phyloP scores from a whole-genome alignment of 1,140 invertebrate genomes.

The Brachionus sp. region DNA sequence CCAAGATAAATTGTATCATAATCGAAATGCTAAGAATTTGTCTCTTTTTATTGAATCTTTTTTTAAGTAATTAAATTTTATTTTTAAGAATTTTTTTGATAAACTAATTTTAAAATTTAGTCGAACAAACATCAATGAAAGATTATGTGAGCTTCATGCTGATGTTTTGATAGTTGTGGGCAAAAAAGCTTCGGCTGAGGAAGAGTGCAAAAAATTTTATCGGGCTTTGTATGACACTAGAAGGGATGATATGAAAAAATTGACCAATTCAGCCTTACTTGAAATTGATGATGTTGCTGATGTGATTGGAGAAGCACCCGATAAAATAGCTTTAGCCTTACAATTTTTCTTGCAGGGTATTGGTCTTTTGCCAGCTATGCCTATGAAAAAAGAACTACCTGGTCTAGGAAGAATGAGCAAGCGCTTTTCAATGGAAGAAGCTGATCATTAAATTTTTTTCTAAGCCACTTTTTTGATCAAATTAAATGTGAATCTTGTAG shows the following conservation, averaged over 20 bases:
- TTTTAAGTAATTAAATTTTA: slow-evolving; percentile 3
- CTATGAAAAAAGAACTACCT: slow-evolving; percentile 18
- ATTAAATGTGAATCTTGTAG: not conserved
- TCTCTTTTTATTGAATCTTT: slow-evolving; percentile 46
- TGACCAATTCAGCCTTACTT: slow-evolving; percentile 42
- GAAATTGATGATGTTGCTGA: slow-evolving; percentile 42
- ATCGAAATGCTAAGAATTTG: slow-evolving; percentile 46
- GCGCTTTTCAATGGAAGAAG: slow-evolving; percentile 19
- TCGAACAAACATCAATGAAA: slow-evolving; percentile 17
- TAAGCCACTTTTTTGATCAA: not conserved
- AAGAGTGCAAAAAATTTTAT: slow-evolving; percentile 25
- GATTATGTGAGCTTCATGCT: not conserved
- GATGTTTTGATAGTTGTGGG: slow-evolving; percentile 40
- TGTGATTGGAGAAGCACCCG: slow-evolving; percentile 13
- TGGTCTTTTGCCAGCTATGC: slow-evolving; percentile 36
- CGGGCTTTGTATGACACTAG: not conserved
- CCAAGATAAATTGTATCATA: not conserved
- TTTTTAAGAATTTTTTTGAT: not conserved
- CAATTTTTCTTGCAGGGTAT: slow-evolving; percentile 46
- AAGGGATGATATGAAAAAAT: not conserved
- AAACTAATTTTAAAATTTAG: not conserved
- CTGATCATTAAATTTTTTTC: not conserved
- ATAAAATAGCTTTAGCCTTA: slow-evolving; percentile 21
- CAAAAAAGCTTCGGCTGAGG: slow-evolving; percentile 16
- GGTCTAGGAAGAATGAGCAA: slow-evolving; percentile 4